Evolutionary conservation across 64 coral and sea anemone genomes (phyloP), one percentile per base, ranked within the genome.

Genomic region (Pocillopora damicornis): DNA sequence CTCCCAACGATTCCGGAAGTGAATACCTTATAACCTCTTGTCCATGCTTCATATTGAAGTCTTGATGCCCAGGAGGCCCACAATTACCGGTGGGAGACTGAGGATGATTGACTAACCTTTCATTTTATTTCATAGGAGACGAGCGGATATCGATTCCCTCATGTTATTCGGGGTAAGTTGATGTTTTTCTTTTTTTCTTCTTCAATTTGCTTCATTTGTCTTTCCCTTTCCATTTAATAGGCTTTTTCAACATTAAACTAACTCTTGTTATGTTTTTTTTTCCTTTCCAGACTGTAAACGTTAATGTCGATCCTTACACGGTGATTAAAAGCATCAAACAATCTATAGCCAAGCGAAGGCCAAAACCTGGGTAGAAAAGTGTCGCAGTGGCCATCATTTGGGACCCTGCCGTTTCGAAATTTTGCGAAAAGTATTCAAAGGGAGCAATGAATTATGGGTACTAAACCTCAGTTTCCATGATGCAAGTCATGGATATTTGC

Each of bases 161-260:
- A 88, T 92, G 59, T 81, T 98, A 37, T 98, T 98, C 87, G 96
- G 96, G 71, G 96, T 98, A 92, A 90, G 93, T 94, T 75, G 20
- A 65, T 15, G 34, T 10, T 37, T 58, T 18, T 22, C 14, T 17
- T 73, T 30, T 15, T 17, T 17, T 66, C 1, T 23, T 30, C 30
- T 30, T 30, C 0, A 30, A 30, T 30, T 20, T 23, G 22, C 22
- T 22, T n/a, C 11, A 23, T 71, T 71, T 71, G 22, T 22, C 16
- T 71, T 71, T 11, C 11, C 9, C 9, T 59, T 36, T 37, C 66
- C 16, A 22, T 59, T 18, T 61, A 11, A 15, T 4, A 58, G 20
- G 11, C 0, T 22, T 56, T 10, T 18, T 77, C 0, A 77, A 57
- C 42, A 11, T 51, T 42, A 30, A 9, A 15, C 75, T 76, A 76